Evolutionary conservation across 1,140 invertebrate genomes (phyloP).

Genomic region (Leptinotarsa undecemlineata): DNA sequence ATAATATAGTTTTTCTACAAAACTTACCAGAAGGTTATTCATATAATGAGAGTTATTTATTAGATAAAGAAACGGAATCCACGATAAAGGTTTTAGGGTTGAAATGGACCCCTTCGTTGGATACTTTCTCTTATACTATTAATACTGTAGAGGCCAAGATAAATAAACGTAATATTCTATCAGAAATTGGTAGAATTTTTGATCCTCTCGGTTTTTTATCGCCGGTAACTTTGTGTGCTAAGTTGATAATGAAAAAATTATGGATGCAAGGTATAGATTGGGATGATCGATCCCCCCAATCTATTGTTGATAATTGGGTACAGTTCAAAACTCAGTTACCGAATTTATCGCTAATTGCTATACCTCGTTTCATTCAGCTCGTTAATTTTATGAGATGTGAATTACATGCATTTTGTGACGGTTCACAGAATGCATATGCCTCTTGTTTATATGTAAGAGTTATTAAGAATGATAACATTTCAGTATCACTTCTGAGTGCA

Average conservation of each 20-base stretch:
- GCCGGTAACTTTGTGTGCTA: conserved; percentile 15
- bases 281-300: neutral
- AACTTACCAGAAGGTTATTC: conserved; percentile 3
- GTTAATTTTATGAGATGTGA: conserved; percentile 1
- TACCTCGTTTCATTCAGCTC: neutral
- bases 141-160: neutral
- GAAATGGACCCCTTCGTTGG: neutral
- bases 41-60: neutral
- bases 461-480: conserved; percentile 22
- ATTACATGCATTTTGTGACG: conserved; percentile 49
- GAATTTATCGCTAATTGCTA: neutral
- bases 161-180: conserved; percentile 12
- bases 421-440: conserved; percentile 46
- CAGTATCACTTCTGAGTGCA: conserved; percentile 37
- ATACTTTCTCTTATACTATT: conserved; percentile 4
- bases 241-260: conserved; percentile 15
- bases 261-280: neutral
- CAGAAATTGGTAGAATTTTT: conserved; percentile 9
- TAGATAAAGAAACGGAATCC: conserved; percentile 6
- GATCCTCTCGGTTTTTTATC: conserved; percentile 13
- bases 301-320: conserved; percentile 7
- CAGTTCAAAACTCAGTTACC: conserved; percentile 7
- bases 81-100: conserved; percentile 12
- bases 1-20: conserved; percentile 33
- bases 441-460: conserved; percentile 45